These are phyloP conservation scores for Trachelipus rathkii DNA, from an alignment of 1,140 invertebrate genomes.

Conservation along the genomic window DNA sequence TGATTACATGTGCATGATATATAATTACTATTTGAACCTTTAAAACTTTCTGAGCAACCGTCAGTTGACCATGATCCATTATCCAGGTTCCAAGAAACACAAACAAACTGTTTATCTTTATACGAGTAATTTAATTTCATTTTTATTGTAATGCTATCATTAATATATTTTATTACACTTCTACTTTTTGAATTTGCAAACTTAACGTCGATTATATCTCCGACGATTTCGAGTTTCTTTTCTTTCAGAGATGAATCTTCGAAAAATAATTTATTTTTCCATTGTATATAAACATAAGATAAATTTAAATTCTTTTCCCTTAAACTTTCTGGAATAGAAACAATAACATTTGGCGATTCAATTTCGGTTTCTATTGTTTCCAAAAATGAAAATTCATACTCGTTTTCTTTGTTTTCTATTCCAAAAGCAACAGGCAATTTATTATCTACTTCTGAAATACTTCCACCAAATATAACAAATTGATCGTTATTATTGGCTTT, in stretches of 20 bases:
- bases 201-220: not conserved
- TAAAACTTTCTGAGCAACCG: not conserved
- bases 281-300: not conserved
- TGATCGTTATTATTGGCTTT: too few species aligned
- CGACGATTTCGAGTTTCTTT: not conserved
- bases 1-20: not conserved
- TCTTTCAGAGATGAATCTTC: not conserved
- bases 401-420: too few species aligned
- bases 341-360: not conserved
- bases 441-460: too few species aligned
- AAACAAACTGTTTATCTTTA: not conserved
- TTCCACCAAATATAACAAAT: too few species aligned
- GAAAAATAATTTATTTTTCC: not conserved
- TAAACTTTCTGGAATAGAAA: conserved; percentile 5
- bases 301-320: not conserved
- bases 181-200: not conserved
- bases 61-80: not conserved
- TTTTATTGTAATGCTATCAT: not conserved
- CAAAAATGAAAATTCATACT: too few species aligned
- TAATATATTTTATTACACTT: not conserved
- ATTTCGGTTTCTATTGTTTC: too few species aligned
- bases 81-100: not conserved
- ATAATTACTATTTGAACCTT: not conserved
- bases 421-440: too few species aligned
- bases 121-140: not conserved